These are phyloP conservation scores for Drosophila rubida DNA, from an alignment of 2,888 invertebrate genomes.

Conservation along the genomic window DNA sequence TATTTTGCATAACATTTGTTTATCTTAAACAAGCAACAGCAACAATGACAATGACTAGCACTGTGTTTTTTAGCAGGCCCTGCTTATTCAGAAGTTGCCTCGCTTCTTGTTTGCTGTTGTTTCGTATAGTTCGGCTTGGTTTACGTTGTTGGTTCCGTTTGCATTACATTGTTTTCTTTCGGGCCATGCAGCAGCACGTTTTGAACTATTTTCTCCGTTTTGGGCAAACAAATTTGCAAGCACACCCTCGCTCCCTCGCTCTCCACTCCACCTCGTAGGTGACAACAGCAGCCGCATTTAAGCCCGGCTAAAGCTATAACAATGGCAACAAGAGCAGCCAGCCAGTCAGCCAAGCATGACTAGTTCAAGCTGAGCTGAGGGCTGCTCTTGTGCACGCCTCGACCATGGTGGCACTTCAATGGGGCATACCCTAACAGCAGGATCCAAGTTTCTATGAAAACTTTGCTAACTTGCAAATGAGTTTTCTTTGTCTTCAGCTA, in stretches of 20 bases:
- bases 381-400: conserved; percentile 68
- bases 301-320: conserved; percentile 51
- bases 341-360: conserved; percentile 27
- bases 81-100: conserved; percentile 49
- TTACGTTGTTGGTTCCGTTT: conserved; percentile 33
- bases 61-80: conserved; percentile 22
- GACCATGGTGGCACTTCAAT: conserved; percentile 19
- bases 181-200: conserved; percentile 69
- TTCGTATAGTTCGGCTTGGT: conserved; percentile 11
- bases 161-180: conserved; percentile 42
- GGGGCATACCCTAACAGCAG: conserved; percentile 24
- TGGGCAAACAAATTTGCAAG: conserved; percentile 51
- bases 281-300: conserved; percentile 28
- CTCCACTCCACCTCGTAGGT: not conserved
- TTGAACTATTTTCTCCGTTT: conserved; percentile 55
- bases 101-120: conserved; percentile 15
- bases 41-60: conserved; percentile 18
- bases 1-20: conserved; percentile 62
- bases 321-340: conserved; percentile 23
- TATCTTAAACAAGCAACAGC: conserved; percentile 45
- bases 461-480: not conserved
- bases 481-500: not conserved
- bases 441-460: not conserved
- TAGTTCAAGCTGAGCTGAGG: conserved; percentile 24
- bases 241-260: conserved; percentile 17